A percentile compares a stretch with the other conserved stretches of the same genome.
phyloP scores from a whole-genome alignment of 2,888 invertebrate species.

The Pandemis heparana region DNA sequence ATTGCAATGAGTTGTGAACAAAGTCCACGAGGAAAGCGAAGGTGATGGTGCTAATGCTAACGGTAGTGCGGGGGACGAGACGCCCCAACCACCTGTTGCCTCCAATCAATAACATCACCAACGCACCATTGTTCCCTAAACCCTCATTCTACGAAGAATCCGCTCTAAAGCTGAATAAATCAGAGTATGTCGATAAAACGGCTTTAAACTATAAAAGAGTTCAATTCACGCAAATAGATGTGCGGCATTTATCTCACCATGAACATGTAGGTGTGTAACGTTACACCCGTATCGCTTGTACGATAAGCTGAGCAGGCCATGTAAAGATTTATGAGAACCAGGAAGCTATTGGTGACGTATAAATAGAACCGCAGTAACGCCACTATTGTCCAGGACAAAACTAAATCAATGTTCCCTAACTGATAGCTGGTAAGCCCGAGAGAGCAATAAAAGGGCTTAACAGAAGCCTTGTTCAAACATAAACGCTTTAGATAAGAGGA shows the following conservation, averaged over 20 bases:
- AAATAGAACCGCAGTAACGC: conserved; percentile 19
- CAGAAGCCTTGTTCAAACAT: conserved; percentile 67
- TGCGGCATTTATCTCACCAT: not conserved
- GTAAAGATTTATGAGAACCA: conserved; percentile 18
- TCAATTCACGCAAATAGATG: conserved; percentile 28
- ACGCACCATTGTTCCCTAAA: conserved; percentile 72
- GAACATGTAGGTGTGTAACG: not conserved
- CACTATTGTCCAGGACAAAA: conserved; percentile 44
- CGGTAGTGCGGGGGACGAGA: conserved; percentile 66
- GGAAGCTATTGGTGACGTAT: conserved; percentile 13
- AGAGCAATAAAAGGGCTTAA: conserved; percentile 68
- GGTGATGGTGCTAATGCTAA: conserved; percentile 53
- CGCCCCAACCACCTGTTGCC: conserved; percentile 81
- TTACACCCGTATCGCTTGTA: conserved; percentile 1
- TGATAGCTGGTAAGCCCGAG: conserved; percentile 58
- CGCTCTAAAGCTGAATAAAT: conserved; percentile 54
- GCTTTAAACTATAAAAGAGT: conserved; percentile 45
- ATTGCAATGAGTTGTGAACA: conserved; percentile 50
- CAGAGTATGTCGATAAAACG: conserved; percentile 48
- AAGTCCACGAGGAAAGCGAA: conserved; percentile 68
- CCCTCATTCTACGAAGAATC: conserved; percentile 51
- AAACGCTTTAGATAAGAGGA: conserved; percentile 64
- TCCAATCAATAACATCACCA: conserved; percentile 81
- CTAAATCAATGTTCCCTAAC: conserved; percentile 59
- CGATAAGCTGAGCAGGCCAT: conserved; percentile 21